Percentiles rank a stretch among this genome's conserved stretches.
Conservation (phyloP, 2,888 invertebrate genomes). For the Aphodius sticticus region DNA sequence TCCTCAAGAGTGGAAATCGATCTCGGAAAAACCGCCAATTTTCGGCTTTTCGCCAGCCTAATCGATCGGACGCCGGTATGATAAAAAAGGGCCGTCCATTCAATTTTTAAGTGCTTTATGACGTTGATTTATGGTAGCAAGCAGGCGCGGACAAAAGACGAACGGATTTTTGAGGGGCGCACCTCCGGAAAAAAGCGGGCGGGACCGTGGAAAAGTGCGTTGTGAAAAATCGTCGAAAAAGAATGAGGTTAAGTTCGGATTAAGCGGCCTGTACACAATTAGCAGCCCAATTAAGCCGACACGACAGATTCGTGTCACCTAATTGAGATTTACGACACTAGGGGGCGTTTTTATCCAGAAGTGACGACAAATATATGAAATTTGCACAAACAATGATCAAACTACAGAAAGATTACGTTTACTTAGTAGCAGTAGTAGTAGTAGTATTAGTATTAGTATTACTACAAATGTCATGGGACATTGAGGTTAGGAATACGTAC, state of each 20-base stretch:
- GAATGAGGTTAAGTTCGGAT: background rate
- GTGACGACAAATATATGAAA: background rate
- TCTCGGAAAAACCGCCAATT: background rate
- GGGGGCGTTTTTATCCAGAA: background rate
- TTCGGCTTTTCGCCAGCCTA: conserved; percentile 39
- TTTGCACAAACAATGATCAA: background rate
- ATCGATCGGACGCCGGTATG: conserved; percentile 10
- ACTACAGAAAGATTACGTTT: no score
- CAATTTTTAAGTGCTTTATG: conserved; percentile 55
- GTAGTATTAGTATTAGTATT: no score
- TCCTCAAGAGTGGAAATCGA: background rate
- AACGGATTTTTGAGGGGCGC: conserved; percentile 22
- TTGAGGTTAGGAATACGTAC: no score
- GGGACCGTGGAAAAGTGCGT: background rate
- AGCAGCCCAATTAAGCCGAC: background rate
- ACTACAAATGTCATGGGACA: no score
- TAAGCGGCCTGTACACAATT: background rate
- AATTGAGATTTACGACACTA: background rate
- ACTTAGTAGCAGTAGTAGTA: no score
- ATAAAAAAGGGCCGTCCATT: conserved; percentile 46
- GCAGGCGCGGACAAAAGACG: conserved; percentile 14
- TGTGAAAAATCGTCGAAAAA: background rate
- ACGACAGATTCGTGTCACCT: background rate
- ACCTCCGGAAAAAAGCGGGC: background rate
- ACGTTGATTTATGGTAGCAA: conserved; percentile 54